Evolutionary conservation across 2,113 vertebrate species (phyloP).

Genomic region (Mus spicilegus): DNA sequence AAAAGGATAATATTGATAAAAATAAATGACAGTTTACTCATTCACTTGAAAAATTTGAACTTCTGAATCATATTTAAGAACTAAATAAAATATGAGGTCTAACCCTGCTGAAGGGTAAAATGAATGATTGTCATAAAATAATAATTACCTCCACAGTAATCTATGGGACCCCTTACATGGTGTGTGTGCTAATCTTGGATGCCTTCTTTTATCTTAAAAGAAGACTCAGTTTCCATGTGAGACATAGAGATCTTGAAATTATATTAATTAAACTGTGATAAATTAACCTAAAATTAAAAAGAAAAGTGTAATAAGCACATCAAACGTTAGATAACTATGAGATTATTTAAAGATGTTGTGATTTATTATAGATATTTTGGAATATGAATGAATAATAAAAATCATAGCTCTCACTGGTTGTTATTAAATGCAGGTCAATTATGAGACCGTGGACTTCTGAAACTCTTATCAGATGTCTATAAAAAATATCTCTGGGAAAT

Average conservation of each 20-base stretch:
- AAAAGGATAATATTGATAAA: not conserved
- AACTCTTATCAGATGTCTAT: not conserved
- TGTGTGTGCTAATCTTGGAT: accelerated
- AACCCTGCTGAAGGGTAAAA: not conserved
- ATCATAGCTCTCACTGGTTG: not conserved
- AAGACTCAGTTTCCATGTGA: not conserved
- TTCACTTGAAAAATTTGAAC: not conserved
- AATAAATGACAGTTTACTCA: not conserved
- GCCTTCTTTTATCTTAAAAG: too few relatives aligned
- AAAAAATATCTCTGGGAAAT: not conserved
- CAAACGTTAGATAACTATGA: not conserved
- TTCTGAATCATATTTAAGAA: not conserved
- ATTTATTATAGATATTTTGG: not conserved
- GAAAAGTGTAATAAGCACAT: too few relatives aligned
- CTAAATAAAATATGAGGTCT: not conserved
- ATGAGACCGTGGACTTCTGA: not conserved
- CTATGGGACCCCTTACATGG: too few relatives aligned
- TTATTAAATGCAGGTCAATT: not conserved
- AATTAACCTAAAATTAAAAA: not conserved
- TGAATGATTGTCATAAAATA: not conserved
- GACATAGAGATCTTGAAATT: too few relatives aligned
- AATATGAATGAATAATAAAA: not conserved
- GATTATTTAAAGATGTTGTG: not conserved
- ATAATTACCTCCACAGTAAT: not conserved
- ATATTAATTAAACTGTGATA: not conserved